Percentiles rank a stretch among this genome's conserved stretches.
Conservation (phyloP, 92 coral and sea anemone genomes). For the Porites rus region DNA sequence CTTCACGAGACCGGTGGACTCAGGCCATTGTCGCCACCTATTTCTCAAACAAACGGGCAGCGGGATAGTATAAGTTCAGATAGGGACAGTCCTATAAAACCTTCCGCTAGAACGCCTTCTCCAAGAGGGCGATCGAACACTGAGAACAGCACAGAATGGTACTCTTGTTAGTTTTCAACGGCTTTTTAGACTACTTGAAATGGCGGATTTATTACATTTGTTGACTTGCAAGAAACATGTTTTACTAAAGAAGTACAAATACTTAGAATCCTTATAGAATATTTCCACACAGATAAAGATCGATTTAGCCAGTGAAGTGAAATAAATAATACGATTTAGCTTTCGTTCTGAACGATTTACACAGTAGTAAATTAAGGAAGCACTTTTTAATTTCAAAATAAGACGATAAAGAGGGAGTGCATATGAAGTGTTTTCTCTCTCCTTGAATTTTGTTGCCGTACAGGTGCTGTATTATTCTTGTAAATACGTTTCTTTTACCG, state of each 20-base stretch:
- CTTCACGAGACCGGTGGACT: conserved; percentile 94
- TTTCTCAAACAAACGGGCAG: conserved; percentile 83
- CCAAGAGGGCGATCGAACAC: conserved; percentile 73
- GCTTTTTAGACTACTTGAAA: conserved; percentile 7
- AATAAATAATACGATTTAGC: neutral
- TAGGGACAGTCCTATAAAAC: conserved; percentile 68
- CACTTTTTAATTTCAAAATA: conserved; percentile 42
- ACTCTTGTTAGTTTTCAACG: conserved; percentile 46
- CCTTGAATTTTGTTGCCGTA: conserved; percentile 29
- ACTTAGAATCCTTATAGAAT: conserved; percentile 4
- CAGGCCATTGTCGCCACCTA: conserved; percentile 83
- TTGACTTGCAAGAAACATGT: neutral
- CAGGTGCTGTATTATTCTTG: conserved; percentile 31
- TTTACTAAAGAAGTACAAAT: conserved; percentile 1
- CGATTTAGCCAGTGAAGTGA: conserved; percentile 5
- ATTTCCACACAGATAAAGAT: neutral
- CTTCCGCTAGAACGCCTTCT: conserved; percentile 63
- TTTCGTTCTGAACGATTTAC: conserved; percentile 26
- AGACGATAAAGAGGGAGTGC: conserved; percentile 25
- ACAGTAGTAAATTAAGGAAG: conserved; percentile 43
- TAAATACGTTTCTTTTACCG: conserved; percentile 34
- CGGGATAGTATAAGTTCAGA: conserved; percentile 63
- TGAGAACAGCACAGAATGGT: conserved; percentile 81
- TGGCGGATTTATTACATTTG: neutral
- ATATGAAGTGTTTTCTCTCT: conserved; percentile 10